phyloP scores from a whole-genome alignment of 2,888 invertebrate species.

The Hirtodrosophila duncani region DNA sequence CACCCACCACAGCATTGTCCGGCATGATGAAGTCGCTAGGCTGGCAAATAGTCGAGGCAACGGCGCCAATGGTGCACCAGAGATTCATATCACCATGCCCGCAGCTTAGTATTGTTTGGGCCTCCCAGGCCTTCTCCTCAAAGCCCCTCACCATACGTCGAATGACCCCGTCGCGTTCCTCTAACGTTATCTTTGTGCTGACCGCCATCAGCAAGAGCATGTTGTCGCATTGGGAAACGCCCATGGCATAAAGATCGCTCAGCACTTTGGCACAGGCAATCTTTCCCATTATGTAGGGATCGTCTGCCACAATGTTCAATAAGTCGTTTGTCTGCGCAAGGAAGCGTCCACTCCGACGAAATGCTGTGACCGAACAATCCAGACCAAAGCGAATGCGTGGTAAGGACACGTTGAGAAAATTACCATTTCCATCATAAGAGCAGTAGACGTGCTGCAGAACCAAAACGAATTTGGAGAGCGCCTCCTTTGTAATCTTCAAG shows the following conservation, averaged over 20 bases:
- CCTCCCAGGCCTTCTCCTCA: constrained; percentile 91
- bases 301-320: constrained; percentile 94
- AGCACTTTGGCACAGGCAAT: constrained; percentile 96
- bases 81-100: constrained; percentile 95
- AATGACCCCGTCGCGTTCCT: constrained; percentile 92
- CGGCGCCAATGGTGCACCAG: constrained; percentile 95
- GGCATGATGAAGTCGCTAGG: constrained; percentile 93
- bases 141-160: constrained; percentile 95
- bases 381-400: constrained; percentile 93
- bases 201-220: constrained; percentile 95
- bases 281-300: constrained; percentile 95
- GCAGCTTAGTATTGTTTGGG: constrained; percentile 90
- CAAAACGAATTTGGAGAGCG: constrained; percentile 87
- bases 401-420: constrained; percentile 94
- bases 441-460: constrained; percentile 89
- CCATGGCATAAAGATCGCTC: constrained; percentile 96
- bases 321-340: constrained; percentile 96
- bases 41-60: constrained; percentile 91
- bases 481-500: constrained; percentile 96
- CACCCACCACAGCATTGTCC: constrained; percentile 90
- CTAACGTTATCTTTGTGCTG: constrained; percentile 93
- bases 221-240: constrained; percentile 95
- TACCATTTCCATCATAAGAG: constrained; percentile 90
- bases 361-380: constrained; percentile 92
- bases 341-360: constrained; percentile 90